Conservation (phyloP, 2,113 vertebrate species). For the Daboia siamensis region DNA sequence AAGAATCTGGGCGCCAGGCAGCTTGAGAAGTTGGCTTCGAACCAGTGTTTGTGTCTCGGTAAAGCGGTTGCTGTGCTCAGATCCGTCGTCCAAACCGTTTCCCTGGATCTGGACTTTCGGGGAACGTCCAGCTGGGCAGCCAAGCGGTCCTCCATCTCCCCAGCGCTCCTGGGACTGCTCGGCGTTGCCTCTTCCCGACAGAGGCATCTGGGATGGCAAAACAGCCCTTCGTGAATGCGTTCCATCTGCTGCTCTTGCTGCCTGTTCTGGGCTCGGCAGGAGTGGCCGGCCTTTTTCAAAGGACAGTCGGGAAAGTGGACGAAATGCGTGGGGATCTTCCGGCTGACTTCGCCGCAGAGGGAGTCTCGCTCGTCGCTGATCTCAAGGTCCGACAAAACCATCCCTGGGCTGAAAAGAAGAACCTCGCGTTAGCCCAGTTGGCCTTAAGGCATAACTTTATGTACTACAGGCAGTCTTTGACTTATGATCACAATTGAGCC, state of each 20-base stretch:
- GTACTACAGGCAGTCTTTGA: neutral
- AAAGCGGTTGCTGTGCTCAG: neutral
- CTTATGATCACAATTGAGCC: neutral
- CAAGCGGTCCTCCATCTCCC: slow-evolving; percentile 44
- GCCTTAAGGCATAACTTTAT: neutral
- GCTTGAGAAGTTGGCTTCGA: slow-evolving; percentile 7
- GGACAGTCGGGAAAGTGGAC: slow-evolving; percentile 40
- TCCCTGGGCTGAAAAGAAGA: slow-evolving; percentile 53
- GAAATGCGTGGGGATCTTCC: slow-evolving; percentile 25
- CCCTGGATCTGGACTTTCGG: slow-evolving; percentile 15
- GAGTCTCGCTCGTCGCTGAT: slow-evolving; percentile 41
- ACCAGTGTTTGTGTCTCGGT: slow-evolving; percentile 31
- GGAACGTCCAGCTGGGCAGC: slow-evolving; percentile 1
- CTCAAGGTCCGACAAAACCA: slow-evolving; percentile 62
- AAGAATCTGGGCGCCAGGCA: rapidly evolving
- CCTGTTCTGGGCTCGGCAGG: slow-evolving; percentile 48
- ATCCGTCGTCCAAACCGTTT: neutral
- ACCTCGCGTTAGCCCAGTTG: slow-evolving; percentile 23
- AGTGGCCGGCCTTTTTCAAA: slow-evolving; percentile 39
- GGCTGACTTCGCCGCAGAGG: slow-evolving; percentile 49
- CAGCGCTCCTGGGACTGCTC: slow-evolving; percentile 31
- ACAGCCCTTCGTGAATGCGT: slow-evolving; percentile 46
- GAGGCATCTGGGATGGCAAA: slow-evolving; percentile 46
- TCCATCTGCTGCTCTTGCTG: slow-evolving; percentile 35
- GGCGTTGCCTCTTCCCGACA: slow-evolving; percentile 51